These are phyloP conservation scores for Ophioderma brevispina DNA, from an alignment of 35 echinoderm and acorn worm genomes.

Conservation along the genomic window DNA sequence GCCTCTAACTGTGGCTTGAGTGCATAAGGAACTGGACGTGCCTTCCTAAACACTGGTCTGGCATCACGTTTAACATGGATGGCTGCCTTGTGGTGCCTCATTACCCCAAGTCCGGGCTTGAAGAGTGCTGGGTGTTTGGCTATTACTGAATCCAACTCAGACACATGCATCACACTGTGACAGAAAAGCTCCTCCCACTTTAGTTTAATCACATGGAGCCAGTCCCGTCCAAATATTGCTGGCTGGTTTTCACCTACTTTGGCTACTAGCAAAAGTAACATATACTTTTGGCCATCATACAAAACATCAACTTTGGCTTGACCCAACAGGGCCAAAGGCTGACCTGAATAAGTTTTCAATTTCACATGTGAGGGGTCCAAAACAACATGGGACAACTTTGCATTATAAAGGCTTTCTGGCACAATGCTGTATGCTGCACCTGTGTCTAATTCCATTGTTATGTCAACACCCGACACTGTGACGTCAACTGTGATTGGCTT, in stretches of 20 bases:
- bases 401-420: not conserved
- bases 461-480: not conserved
- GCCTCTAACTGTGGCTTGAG: conserved; percentile 9
- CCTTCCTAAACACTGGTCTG: conserved; percentile 34
- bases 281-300: not conserved
- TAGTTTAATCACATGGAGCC: not conserved
- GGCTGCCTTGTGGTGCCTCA: not conserved
- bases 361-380: not conserved
- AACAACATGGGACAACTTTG: not conserved
- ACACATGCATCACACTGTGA: not conserved
- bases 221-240: not conserved
- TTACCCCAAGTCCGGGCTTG: not conserved
- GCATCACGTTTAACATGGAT: conserved; percentile 21
- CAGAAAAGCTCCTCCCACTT: not conserved
- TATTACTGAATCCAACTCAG: not conserved
- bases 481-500: not conserved
- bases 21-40: conserved; percentile 51
- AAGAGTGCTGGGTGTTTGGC: not conserved
- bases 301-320: conserved; percentile 2
- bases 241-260: not conserved
- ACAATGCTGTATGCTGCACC: not conserved
- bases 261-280: not conserved
- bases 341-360: not conserved
- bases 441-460: not conserved
- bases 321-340: not conserved